Evolutionary conservation across 2,888 invertebrate species (phyloP).

Genomic region (Diplazon laetatorius): DNA sequence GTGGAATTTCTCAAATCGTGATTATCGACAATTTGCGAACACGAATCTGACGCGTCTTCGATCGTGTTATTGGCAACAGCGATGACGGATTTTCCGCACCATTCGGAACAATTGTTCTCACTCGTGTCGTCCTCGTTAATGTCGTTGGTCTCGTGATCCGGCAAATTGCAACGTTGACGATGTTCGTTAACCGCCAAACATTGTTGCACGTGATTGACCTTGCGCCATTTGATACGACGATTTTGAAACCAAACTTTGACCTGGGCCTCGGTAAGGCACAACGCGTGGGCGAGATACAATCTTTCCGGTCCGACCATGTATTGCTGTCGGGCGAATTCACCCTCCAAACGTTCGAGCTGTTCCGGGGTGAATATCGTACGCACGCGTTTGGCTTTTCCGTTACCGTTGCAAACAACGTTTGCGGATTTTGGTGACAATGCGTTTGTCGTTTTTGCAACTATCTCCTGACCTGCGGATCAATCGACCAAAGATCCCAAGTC

Average conservation of each 20-base stretch:
- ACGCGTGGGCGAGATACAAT: constrained; percentile 93
- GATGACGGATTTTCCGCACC: constrained; percentile 72
- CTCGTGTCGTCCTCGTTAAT: constrained; percentile 79
- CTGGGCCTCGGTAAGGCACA: constrained; percentile 95
- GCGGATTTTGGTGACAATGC: constrained; percentile 62
- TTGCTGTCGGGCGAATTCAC: constrained; percentile 97
- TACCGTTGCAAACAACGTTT: constrained; percentile 74
- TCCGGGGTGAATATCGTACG: constrained; percentile 98
- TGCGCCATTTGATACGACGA: constrained; percentile 97
- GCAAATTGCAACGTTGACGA: constrained; percentile 77
- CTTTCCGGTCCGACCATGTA: constrained; percentile 99
- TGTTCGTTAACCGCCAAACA: constrained; percentile 90
- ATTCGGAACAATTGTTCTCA: constrained; percentile 82
- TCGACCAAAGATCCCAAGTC: constrained; percentile 5
- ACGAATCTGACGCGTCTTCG: constrained; percentile 40
- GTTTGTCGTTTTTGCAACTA: constrained; percentile 80
- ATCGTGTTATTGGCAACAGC: neutral
- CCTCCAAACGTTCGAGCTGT: constrained; percentile 95
- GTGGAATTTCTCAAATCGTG: too few species aligned
- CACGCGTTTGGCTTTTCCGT: constrained; percentile 90
- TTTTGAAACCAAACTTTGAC: constrained; percentile 89
- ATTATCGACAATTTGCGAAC: constrained; percentile 26
- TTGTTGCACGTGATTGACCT: constrained; percentile 95
- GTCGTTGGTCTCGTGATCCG: constrained; percentile 82
- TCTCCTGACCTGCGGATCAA: constrained; percentile 79